phyloP scores from a whole-genome alignment of 2,888 invertebrate genomes.

The Adelognathus sp. region DNA sequence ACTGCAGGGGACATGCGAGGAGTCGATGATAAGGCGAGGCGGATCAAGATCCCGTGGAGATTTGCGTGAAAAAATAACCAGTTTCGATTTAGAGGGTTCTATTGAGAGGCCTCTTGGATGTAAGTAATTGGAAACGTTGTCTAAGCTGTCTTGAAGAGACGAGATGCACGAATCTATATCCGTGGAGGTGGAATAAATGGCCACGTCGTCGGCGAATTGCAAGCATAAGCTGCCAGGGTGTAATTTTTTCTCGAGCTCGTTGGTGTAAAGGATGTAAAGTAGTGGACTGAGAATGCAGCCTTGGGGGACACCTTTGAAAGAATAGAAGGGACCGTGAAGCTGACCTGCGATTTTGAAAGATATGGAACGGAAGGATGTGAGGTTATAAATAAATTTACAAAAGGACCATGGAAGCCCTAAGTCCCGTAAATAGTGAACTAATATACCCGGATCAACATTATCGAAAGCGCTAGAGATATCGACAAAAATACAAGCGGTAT shows the following conservation, averaged over 20 bases:
- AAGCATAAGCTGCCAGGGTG: background rate
- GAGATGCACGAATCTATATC: background rate
- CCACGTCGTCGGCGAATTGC: slow-evolving; percentile 44
- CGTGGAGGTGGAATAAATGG: background rate
- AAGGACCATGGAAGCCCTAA: background rate
- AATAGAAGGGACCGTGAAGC: background rate
- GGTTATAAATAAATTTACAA: slow-evolving; percentile 35
- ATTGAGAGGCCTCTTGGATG: background rate
- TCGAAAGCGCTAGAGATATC: no score
- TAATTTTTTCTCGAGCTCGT: background rate
- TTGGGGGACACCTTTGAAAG: slow-evolving; percentile 38
- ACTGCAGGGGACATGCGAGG: background rate
- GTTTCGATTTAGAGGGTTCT: slow-evolving; percentile 21
- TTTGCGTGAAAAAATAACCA: slow-evolving; percentile 10
- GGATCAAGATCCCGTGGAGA: background rate
- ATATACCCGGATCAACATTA: slow-evolving; percentile 5
- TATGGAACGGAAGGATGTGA: slow-evolving; percentile 7
- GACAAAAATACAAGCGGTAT: background rate
- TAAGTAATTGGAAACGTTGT: background rate
- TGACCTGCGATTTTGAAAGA: slow-evolving; percentile 38
- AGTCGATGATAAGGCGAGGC: background rate
- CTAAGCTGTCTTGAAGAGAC: background rate
- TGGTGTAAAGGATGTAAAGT: slow-evolving; percentile 39
- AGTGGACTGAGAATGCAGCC: slow-evolving; percentile 25
- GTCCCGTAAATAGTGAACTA: background rate